Conservation (phyloP, 2,888 invertebrate genomes). For the Tipula vernalis region DNA sequence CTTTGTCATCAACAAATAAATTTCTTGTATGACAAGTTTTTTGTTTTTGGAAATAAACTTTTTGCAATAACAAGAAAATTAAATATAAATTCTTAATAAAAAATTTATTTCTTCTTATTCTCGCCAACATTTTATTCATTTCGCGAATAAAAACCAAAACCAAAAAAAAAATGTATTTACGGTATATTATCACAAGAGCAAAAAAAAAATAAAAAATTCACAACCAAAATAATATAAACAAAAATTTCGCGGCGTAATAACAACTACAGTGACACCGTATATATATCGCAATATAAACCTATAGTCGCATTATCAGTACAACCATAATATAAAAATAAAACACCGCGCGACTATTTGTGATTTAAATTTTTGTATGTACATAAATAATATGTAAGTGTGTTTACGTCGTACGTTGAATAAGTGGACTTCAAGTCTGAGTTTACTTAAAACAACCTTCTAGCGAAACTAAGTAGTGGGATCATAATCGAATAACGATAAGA, state of each 20-base stretch:
- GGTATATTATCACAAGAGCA: not conserved
- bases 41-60: not conserved
- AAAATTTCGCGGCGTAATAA: conserved; percentile 4
- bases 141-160: not conserved
- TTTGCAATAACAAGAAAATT: not conserved
- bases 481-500: no score
- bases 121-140: not conserved
- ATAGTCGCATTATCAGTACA: not conserved
- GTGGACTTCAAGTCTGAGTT: not conserved
- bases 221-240: not conserved
- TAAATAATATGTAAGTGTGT: not conserved
- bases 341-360: not conserved
- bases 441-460: not conserved
- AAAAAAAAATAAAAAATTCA: not conserved
- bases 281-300: not conserved
- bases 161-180: not conserved
- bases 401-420: not conserved
- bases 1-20: not conserved
- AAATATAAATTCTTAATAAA: not conserved
- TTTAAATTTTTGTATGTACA: not conserved
- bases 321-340: not conserved
- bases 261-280: not conserved
- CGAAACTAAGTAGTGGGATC: not conserved
- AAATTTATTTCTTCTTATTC: not conserved
- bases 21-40: not conserved